Evolutionary conservation across 2,113 vertebrate species (phyloP).

Genomic region (Danionella cerebrum): DNA sequence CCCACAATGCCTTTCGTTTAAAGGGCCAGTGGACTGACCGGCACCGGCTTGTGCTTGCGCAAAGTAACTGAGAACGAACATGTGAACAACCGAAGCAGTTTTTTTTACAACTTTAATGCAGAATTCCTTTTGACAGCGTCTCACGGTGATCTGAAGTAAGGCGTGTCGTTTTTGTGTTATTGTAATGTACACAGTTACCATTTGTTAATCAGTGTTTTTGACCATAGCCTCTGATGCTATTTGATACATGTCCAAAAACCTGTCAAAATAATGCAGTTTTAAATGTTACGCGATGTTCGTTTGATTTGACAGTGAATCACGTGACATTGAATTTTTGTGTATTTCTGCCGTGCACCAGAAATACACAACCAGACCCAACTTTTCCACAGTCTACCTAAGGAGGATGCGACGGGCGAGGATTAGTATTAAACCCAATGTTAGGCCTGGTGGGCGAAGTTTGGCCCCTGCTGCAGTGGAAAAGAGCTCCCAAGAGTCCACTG

Average conservation of each 20-base stretch:
- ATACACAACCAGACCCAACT: too few relatives aligned
- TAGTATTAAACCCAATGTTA: constrained; percentile 33
- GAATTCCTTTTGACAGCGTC: neutral
- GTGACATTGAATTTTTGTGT: neutral
- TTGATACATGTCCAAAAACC: too few relatives aligned
- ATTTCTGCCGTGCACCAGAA: neutral
- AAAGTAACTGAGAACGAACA: neutral
- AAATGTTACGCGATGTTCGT: too few relatives aligned
- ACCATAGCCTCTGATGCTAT: too few relatives aligned
- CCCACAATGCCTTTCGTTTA: constrained; percentile 19
- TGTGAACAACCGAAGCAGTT: neutral
- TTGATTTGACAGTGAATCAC: too few relatives aligned
- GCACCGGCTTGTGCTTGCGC: neutral
- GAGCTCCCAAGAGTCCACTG: neutral
- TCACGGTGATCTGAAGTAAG: neutral
- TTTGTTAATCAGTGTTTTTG: too few relatives aligned
- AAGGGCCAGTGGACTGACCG: neutral
- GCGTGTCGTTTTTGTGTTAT: neutral
- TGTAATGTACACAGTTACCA: neutral
- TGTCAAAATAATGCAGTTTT: too few relatives aligned
- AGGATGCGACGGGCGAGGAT: constrained; percentile 34
- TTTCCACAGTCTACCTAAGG: neutral
- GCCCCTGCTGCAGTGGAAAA: neutral
- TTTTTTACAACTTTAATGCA: neutral
- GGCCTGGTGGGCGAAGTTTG: constrained; percentile 24